Evolutionary conservation across 1,140 invertebrate species (phyloP), one percentile per base, ranked within the genome.

Genomic region (Drosophila littoralis): DNA sequence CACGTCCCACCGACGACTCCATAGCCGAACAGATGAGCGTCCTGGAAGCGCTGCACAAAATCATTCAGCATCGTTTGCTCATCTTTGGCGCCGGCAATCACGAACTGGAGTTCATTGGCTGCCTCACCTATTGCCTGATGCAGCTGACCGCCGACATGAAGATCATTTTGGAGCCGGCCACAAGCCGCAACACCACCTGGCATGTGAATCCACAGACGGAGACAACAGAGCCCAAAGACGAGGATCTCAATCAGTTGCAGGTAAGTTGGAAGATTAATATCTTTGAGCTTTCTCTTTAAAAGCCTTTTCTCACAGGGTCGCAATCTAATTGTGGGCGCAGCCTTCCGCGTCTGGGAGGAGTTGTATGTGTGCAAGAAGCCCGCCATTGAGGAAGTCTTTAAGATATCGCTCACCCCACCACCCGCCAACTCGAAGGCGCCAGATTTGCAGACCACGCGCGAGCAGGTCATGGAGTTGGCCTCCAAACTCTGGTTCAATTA

Each of bases 291-390:
- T 2, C 13, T 36, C 7, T 22, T 22, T 12, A 48, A 12, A 9
- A 22, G 6, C 1, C 15, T 46, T 32, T 32, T 22, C 2, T 7
- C 10, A 4, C 28, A 83, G 94, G 94, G 95, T 58, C 95, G 97
- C 59, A 97, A 97, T 92, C 93, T 98, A 38, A 97, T 99, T 93
- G 95, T 96, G 2, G 96, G 96, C 10, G 98, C 98, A 12, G 98
- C 98, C 0, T 96, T 95, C 40, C 94, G 98, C 75, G 98, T 99
- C 0, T 99, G 98, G 98, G 98, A 99, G 83, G 98, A 99, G 92
- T 93, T 99, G 7, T 99, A 99, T 91, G 96, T 98, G 1, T 97
- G 96, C 82, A 99, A 99, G 91, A 99, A 99, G 93, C 97, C 97
- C 0, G 97, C 98, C 2, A 97, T 98, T 59, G 97, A 98, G 89